phyloP scores from a whole-genome alignment of 2,888 invertebrate species.

The Dioctria linearis region DNA sequence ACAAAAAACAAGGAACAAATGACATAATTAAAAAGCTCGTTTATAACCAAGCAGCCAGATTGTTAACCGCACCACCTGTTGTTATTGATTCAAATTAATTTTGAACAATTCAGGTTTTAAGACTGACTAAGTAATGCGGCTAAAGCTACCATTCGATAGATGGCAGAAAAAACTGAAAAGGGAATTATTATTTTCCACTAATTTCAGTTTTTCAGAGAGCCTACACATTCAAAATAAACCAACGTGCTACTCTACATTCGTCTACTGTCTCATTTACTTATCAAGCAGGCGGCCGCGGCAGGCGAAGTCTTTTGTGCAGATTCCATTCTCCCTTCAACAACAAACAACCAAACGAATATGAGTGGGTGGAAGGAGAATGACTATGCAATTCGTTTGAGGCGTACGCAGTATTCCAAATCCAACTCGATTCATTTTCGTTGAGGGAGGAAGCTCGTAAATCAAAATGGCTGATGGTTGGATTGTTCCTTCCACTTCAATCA shows the following conservation, averaged over 20 bases:
- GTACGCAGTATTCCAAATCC: background rate
- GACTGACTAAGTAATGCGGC: conserved; percentile 28
- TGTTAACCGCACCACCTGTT: conserved; percentile 32
- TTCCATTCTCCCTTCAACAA: no score
- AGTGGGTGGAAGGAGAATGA: no score
- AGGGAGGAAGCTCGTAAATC: conserved; percentile 67
- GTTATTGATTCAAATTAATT: background rate
- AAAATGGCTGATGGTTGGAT: conserved; percentile 70
- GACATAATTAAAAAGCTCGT: no score
- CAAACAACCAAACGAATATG: no score
- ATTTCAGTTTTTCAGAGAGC: background rate
- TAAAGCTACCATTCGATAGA: conserved; percentile 49
- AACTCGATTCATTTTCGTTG: background rate
- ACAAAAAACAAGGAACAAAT: no score
- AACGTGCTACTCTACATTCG: no score
- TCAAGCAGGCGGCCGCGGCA: no score
- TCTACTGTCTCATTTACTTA: no score
- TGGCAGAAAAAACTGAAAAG: conserved; percentile 44
- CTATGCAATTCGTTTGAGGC: no score
- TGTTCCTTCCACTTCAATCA: conserved; percentile 65
- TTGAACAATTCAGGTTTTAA: conserved; percentile 35
- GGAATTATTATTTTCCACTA: conserved; percentile 20
- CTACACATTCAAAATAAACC: background rate
- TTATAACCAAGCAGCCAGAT: no score
- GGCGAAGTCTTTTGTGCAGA: no score